These are phyloP conservation scores for Clivina fossor DNA, from an alignment of 2,888 invertebrate species.

Conservation along the genomic window DNA sequence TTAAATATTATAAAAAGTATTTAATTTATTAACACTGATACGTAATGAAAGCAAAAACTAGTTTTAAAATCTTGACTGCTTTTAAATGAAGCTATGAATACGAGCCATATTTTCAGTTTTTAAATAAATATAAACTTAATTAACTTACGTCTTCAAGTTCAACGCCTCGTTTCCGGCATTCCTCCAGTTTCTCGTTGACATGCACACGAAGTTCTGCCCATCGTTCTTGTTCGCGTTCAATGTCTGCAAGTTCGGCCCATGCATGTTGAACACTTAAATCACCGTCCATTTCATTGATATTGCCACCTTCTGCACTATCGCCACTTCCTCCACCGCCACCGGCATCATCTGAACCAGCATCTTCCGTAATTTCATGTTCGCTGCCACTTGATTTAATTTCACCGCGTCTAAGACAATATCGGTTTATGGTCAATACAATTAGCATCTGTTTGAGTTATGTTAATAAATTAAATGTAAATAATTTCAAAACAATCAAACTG, in stretches of 20 bases:
- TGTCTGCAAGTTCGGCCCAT: slow-evolving; percentile 79
- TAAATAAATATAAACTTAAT: too few species aligned
- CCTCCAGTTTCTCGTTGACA: slow-evolving; percentile 79
- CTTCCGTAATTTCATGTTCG: slow-evolving; percentile 46
- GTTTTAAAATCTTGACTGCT: too few species aligned
- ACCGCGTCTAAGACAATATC: slow-evolving; percentile 30
- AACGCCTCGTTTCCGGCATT: slow-evolving; percentile 75
- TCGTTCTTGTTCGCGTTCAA: slow-evolving; percentile 82
- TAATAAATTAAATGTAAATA: too few species aligned
- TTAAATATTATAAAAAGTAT: too few species aligned
- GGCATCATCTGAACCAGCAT: slow-evolving; percentile 41
- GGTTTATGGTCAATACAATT: slow-evolving; percentile 8
- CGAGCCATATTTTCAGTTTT: too few species aligned
- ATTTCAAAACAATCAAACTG: too few species aligned
- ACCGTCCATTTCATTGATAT: slow-evolving; percentile 56
- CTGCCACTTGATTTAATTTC: slow-evolving; percentile 46
- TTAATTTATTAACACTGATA: too few species aligned
- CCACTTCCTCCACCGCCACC: neutral
- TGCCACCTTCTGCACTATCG: neutral
- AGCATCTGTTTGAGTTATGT: too few species aligned
- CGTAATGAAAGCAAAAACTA: too few species aligned
- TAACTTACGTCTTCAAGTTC: slow-evolving; percentile 80
- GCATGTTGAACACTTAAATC: slow-evolving; percentile 76
- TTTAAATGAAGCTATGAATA: too few species aligned
- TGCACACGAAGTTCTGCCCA: slow-evolving; percentile 74